Evolutionary conservation across 1,140 invertebrate genomes (phyloP).

Genomic region (Phymorhynchus buccinoides): DNA sequence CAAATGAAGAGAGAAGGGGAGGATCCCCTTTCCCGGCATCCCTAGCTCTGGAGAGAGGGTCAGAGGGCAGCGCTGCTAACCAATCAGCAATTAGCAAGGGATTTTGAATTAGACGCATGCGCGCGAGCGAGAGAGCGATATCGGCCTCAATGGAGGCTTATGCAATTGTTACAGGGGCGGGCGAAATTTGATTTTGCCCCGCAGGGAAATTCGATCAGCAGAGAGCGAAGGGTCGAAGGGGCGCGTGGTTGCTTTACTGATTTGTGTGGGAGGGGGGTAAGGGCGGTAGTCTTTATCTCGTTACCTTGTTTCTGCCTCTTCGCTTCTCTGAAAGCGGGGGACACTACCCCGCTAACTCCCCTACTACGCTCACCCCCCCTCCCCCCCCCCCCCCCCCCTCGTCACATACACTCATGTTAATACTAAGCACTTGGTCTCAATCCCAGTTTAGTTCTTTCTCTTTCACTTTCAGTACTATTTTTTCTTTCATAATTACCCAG

Average conservation of each 20-base stretch:
- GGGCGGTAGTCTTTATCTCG: constrained; percentile 7
- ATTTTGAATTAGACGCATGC: constrained; percentile 37
- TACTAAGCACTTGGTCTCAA: too few relatives aligned
- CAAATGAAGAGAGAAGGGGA: constrained; percentile 34
- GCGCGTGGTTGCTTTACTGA: constrained; percentile 27
- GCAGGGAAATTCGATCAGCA: constrained; percentile 31
- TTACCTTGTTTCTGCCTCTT: constrained; percentile 3
- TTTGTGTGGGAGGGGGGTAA: background rate
- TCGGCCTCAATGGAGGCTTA: constrained; percentile 35
- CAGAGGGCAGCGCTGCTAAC: constrained; percentile 35
- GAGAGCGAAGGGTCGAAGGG: background rate
- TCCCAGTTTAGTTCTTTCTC: too few relatives aligned
- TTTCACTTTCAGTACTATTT: too few relatives aligned
- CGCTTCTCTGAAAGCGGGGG: too few relatives aligned
- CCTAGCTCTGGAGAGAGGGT: constrained; percentile 22
- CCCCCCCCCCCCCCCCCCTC: too few relatives aligned
- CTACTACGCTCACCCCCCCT: too few relatives aligned
- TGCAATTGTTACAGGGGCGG: constrained; percentile 39
- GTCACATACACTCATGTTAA: too few relatives aligned
- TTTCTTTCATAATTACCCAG: too few relatives aligned
- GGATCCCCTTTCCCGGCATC: background rate
- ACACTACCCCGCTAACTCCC: too few relatives aligned
- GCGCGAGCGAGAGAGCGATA: constrained; percentile 24
- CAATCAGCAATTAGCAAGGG: constrained; percentile 39
- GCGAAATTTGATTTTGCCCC: constrained; percentile 25